A percentile compares a stretch with the other conserved stretches of the same genome.
These are phyloP conservation scores for Eristalinus sepulchralis DNA, from an alignment of 2,888 invertebrate species.

Conservation along the genomic window DNA sequence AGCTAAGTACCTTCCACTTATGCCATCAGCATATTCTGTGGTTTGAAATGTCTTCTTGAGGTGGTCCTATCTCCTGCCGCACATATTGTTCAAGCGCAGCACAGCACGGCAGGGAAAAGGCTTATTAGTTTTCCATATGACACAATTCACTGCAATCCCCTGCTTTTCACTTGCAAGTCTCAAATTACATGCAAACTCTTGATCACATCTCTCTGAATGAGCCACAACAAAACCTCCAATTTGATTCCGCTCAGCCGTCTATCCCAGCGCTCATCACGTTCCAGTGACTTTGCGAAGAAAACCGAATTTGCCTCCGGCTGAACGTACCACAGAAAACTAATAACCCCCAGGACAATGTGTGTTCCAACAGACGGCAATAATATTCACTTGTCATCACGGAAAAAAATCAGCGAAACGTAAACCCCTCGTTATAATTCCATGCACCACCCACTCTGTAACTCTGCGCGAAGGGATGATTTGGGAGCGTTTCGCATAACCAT, in stretches of 20 bases:
- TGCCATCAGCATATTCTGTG: too few relatives aligned
- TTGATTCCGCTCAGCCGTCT: background rate
- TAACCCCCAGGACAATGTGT: conserved; percentile 51
- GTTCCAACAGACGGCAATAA: conserved; percentile 53
- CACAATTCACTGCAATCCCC: background rate
- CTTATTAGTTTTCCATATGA: background rate
- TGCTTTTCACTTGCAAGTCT: background rate
- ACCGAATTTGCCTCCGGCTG: conserved; percentile 9
- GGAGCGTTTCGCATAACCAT: conserved; percentile 46
- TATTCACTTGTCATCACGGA: conserved; percentile 62
- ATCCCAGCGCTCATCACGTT: background rate
- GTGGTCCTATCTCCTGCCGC: too few relatives aligned
- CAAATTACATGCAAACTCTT: background rate
- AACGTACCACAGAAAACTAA: conserved; percentile 55
- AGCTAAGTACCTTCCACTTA: too few relatives aligned
- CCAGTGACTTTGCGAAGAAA: conserved; percentile 8
- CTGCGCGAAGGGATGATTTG: conserved; percentile 20
- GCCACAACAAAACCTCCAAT: conserved; percentile 4
- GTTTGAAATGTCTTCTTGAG: too few relatives aligned
- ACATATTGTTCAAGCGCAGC: too few relatives aligned
- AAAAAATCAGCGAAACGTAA: conserved; percentile 54
- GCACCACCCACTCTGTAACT: background rate
- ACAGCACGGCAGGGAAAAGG: too few relatives aligned
- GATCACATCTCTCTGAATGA: background rate
- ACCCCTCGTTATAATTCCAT: conserved; percentile 53